Percentiles rank a stretch among this genome's conserved stretches.
Evolutionary conservation across 2,113 vertebrate species (phyloP).

Genomic region (Rhinoptilus africanus): DNA sequence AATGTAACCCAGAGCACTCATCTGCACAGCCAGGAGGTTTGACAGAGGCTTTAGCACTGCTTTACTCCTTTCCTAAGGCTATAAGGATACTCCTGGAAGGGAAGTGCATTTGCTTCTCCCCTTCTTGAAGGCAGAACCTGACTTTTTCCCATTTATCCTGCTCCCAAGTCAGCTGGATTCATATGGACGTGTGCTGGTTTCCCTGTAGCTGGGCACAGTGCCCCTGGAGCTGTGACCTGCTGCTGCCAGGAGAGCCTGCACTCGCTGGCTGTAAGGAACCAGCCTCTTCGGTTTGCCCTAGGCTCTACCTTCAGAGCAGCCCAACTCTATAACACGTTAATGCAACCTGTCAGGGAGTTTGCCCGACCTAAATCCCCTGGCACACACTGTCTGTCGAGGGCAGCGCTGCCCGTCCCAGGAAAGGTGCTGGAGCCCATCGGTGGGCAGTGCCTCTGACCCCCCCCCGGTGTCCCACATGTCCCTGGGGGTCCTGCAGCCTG

Average conservation of each 20-base stretch:
- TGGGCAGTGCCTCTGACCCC: background rate
- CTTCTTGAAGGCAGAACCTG: background rate
- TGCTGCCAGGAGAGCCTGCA: background rate
- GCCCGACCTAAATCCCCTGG: background rate
- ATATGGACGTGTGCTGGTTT: fast-evolving
- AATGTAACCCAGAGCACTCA: background rate
- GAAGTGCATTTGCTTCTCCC: background rate
- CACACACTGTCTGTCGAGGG: background rate
- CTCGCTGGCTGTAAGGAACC: background rate
- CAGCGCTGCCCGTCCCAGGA: background rate
- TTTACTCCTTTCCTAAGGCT: background rate
- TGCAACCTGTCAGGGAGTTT: background rate
- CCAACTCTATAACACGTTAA: fast-evolving
- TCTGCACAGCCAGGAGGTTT: background rate
- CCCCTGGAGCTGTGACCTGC: background rate
- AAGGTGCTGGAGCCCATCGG: background rate
- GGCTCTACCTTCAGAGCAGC: background rate
- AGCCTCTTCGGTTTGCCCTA: background rate
- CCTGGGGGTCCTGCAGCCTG: background rate
- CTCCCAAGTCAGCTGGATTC: fast-evolving
- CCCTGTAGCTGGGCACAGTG: background rate
- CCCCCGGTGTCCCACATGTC: fast-evolving
- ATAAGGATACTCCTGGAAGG: background rate
- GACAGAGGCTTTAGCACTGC: background rate
- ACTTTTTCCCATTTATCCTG: background rate